Base-by-base conservation (phyloP, 2,113 vertebrate genomes). In the Nymphicus hollandicus region DNA sequence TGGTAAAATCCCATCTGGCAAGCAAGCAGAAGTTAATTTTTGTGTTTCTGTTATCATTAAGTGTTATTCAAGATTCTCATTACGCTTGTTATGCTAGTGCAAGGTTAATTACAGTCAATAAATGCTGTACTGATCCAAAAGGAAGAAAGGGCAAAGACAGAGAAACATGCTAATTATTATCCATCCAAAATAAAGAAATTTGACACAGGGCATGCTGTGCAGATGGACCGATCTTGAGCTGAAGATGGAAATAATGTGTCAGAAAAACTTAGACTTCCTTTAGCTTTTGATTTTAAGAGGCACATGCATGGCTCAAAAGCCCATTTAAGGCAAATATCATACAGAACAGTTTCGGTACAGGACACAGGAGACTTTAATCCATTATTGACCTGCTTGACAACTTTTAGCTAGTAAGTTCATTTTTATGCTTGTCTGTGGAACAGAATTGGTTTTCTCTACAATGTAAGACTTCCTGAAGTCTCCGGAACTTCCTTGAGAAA, bases 81-180 rank as follows among this genome's bases (percentile, higher is more conserved):
- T 95, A 95, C 78, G 89, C 74, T 96, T 94, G 79, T 93, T 93
- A 90, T 86, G 82, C 68, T 74, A 91, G 82, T 71, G 60, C 81
- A 96, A 95, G 92, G 86, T 96, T 96, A 96, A 96, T 96, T 96
- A 89, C 92, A 94, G 84, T 89, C 95, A 95, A 94, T 96, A 96
- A 94, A 82, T 60, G 84, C 64, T 87, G 63, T 93, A 87, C 81
- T 80, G 39, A 93, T 93, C 55, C 65, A 93, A 94, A 83, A 85
- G 78, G 70, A 95, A 95, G 63, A 91, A 87, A 89, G 87, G 93
- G 68, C 60, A 96, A 85, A 78, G 73, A 77, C 18, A 94, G 31
- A 82, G 81, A 95, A 96, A 92, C 49, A 55, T 53, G 73, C 74
- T 95, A 93, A 92, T 96, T 93, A 96, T 96, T 91, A 89, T 35